Base-by-base conservation (phyloP, 2,888 invertebrate genomes). In the Stenodera caucasica region DNA sequence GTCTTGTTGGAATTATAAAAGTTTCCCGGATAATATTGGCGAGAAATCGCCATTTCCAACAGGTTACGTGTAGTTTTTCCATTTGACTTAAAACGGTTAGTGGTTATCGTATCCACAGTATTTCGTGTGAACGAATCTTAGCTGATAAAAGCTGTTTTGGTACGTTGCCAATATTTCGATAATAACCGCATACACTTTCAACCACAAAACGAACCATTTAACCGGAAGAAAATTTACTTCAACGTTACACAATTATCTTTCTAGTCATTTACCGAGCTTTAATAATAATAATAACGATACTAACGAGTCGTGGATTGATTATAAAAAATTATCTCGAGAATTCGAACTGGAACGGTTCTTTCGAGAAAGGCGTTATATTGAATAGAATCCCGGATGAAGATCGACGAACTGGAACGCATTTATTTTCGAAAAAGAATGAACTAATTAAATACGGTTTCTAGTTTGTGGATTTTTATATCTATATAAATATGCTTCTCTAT, bases 201-300 rank as follows among this genome's bases (percentile, higher is more conserved):
- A n/a, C 45, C 45, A 45, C 37, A 37, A 37, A 37, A 18, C 18
- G 18, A 40, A 45, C 45, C 45, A 45, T 45, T 45, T 45, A 45
- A 45, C 45, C 21, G 21, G 45, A 45, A 45, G 21, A 18, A 21
- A 45, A 45, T 45, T 21, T 2, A 45, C 45, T 45, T 45, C 4
- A 45, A 21, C 21, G 18, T 11, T 12, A 21, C 45, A 45, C 45
- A 45, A 45, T 21, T 21, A 18, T 21, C 21, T 45, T 45, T 18
- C 45, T 37, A 9, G 11, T 33, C 37, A 8, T 8, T 37, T 37
- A 37, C 45, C 11, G 11, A 4, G 15, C n/a, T 40, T 40, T 18
- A 18, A 45, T 21, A 45, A 21, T 45, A 45, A 45, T 45, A 12
- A 21, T 21, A 11, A 21, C 4, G 11, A 45, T n/a, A n/a, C n/a